These are phyloP conservation scores for Limnothrissa miodon DNA, from an alignment of 2,113 vertebrate species.

Conservation along the genomic window DNA sequence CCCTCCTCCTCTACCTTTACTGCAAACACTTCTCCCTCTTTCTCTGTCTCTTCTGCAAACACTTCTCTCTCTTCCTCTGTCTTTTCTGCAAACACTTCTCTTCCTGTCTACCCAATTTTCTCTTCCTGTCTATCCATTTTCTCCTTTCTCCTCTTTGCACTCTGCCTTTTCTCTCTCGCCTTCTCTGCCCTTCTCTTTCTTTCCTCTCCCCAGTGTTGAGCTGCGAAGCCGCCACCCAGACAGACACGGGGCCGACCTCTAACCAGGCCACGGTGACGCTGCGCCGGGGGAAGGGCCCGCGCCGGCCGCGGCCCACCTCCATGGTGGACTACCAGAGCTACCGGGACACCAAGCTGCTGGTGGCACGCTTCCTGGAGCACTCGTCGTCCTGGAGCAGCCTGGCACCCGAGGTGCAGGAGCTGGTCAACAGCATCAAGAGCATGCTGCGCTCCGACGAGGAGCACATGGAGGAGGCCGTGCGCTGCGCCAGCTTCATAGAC, in stretches of 20 bases:
- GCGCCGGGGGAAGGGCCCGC: conserved; percentile 49
- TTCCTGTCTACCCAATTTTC: background rate
- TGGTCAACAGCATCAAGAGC: conserved; percentile 79
- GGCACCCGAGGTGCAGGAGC: conserved; percentile 73
- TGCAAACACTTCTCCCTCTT: background rate
- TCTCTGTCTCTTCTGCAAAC: background rate
- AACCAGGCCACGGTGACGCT: conserved; percentile 56
- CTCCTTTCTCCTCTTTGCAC: no score
- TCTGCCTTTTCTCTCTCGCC: background rate
- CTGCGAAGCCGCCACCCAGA: conserved; percentile 70
- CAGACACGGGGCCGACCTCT: conserved; percentile 57
- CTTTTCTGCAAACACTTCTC: background rate
- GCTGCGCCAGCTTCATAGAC: conserved; percentile 79
- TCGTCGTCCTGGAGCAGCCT: conserved; percentile 66
- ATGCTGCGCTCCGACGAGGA: conserved; percentile 83
- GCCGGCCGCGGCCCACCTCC: conserved; percentile 70
- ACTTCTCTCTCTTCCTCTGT: background rate
- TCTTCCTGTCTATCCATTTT: background rate
- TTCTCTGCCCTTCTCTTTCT: background rate
- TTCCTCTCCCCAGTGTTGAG: conserved; percentile 49
- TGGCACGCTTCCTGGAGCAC: conserved; percentile 76
- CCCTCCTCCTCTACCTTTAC: background rate
- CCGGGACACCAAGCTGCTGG: conserved; percentile 77
- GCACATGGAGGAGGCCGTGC: conserved; percentile 81
- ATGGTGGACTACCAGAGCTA: conserved; percentile 80